Evolutionary conservation across 2,797 vertebrate species (phyloP).

Genomic region (Channa striata): DNA sequence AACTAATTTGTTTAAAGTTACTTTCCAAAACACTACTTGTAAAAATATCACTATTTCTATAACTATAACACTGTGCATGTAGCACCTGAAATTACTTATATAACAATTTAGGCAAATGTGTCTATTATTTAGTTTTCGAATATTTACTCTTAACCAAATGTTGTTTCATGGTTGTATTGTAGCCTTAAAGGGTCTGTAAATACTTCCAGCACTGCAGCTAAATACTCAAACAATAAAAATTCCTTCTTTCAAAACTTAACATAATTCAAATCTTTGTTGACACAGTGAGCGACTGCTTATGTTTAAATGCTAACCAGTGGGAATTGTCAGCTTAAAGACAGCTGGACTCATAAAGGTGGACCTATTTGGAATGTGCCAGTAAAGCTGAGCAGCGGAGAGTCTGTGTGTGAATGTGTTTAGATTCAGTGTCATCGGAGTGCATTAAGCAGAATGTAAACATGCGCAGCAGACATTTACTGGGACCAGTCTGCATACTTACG

Average conservation of each 20-base stretch:
- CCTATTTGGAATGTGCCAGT: conserved; percentile 74
- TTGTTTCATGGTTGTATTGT: conserved; percentile 7
- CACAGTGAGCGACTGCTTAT: conserved; percentile 55
- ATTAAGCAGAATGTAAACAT: conserved; percentile 82
- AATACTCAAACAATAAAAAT: conserved; percentile 73
- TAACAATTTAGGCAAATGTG: no score
- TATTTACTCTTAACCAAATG: not conserved
- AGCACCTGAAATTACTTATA: no score
- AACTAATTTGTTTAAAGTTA: not conserved
- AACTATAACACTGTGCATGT: no score
- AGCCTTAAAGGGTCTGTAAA: conserved; percentile 1
- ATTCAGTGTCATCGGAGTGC: conserved; percentile 79
- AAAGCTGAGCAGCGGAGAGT: conserved; percentile 68
- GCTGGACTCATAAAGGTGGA: conserved; percentile 76
- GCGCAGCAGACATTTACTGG: conserved; percentile 73
- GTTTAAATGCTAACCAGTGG: conserved; percentile 57
- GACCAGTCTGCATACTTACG: conserved; percentile 63
- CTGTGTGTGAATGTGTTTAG: conserved; percentile 83
- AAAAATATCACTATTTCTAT: not conserved
- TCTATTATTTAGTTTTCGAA: no score
- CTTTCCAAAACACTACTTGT: not conserved
- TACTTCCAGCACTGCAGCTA: conserved; percentile 2
- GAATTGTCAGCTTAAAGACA: conserved; percentile 56
- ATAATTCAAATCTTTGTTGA: conserved; percentile 73
- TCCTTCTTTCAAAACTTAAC: conserved; percentile 56